Evolutionary conservation across 2,113 vertebrate species (phyloP), one percentile per base, ranked within the genome.

Genomic region (Cochlearius cochlearius): DNA sequence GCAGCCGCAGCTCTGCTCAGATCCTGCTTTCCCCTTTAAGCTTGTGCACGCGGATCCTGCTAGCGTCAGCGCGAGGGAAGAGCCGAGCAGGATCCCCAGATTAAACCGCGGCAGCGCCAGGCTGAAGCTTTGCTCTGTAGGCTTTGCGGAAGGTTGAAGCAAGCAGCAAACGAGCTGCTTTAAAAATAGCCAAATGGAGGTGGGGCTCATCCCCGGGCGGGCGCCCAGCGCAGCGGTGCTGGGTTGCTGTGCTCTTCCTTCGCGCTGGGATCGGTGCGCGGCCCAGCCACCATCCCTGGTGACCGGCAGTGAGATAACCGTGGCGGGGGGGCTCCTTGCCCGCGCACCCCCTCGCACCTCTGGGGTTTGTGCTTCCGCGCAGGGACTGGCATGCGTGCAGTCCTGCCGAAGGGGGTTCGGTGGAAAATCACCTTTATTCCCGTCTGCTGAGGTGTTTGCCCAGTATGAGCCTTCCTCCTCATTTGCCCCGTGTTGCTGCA

Each of bases 11-110:
- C 78, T 52, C 72, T 13, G 72, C 82, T 50, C 20, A 5, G 72
- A 32, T 71, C 73, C 81, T 64, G 45, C 86, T 86, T 86, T 96
- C 86, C 93, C 80, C 96, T 84, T 94, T 72, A 72, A 86, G 96
- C 86, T 73, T 10, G 77, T 1, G 30, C 86, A 43, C 23, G 66
- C 43, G 1, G 86, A 67, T 93, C 78, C 86, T 76, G 92, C 91
- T 62, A 12, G 58, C 82, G 66, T 90, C 95, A 88, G 94, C 50
- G 3, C 1, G 58, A 88, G 91, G 92, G 91, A 76, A 63, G 88
- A 90, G 94, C 90, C 17, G 26, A 81, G 92, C 94, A 92, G 92
- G 55, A 91, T 67, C 90, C 92, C 92, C 34, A 16, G 21, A 56
- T 90, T 68, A 71, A 75, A 67, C 85, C 47, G 19, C 39, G 3